Evolutionary conservation across 1,140 invertebrate species (phyloP).

Genomic region (Drosophila albomicans): DNA sequence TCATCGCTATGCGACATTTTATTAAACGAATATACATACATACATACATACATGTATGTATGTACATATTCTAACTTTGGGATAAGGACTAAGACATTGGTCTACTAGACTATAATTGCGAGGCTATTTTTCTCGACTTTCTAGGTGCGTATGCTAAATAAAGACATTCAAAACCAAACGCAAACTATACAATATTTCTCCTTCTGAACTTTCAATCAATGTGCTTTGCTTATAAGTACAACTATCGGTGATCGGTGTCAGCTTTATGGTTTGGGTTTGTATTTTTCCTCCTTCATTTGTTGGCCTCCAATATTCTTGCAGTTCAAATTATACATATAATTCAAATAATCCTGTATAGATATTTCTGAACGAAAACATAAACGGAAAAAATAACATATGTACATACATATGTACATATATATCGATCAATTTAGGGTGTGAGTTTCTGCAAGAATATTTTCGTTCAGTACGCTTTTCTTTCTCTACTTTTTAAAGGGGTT

Average conservation of each 20-base stretch:
- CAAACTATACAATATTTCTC: background rate
- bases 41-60: background rate
- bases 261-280: too few species aligned
- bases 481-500: background rate
- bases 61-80: background rate
- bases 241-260: too few species aligned
- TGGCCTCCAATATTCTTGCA: too few species aligned
- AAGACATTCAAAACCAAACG: background rate
- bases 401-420: background rate
- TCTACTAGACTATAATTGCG: background rate
- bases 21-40: background rate
- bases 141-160: constrained; percentile 7
- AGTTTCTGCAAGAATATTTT: background rate
- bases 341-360: too few species aligned
- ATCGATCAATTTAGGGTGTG: background rate
- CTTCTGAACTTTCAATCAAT: too few species aligned
- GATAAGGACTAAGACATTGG: background rate
- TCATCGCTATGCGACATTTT: background rate
- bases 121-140: background rate
- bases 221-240: too few species aligned
- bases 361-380: too few species aligned
- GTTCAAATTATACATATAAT: too few species aligned
- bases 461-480: background rate
- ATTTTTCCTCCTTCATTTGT: too few species aligned
- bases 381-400: background rate